Evolutionary conservation across 2,888 invertebrate species (phyloP).

Genomic region (Liodrosophila aerea): DNA sequence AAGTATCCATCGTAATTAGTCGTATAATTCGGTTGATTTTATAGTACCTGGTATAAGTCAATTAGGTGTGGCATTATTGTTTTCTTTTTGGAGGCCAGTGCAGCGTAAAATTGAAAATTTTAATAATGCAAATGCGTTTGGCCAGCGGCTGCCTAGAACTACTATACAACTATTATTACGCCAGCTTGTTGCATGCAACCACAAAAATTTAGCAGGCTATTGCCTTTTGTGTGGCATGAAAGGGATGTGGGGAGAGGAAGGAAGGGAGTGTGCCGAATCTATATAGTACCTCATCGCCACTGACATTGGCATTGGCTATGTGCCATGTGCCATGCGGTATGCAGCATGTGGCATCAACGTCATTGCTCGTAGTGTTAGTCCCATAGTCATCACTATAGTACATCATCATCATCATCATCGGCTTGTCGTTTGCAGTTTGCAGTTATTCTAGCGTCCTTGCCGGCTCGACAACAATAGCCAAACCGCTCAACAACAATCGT

Average conservation of each 20-base stretch:
- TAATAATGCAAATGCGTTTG: constrained; percentile 69
- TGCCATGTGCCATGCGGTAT: constrained; percentile 47
- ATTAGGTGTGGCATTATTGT: constrained; percentile 34
- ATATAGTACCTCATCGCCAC: not conserved
- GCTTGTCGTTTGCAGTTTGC: constrained; percentile 67
- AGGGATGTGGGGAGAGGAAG: not conserved
- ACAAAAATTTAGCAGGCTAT: constrained; percentile 17
- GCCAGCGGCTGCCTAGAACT: constrained; percentile 42
- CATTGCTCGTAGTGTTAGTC: constrained; percentile 14
- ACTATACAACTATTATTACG: constrained; percentile 30
- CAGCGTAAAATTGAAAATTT: constrained; percentile 65
- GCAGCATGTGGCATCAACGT: constrained; percentile 42
- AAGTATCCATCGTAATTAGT: constrained; percentile 15
- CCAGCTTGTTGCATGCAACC: constrained; percentile 62
- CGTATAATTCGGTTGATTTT: constrained; percentile 4
- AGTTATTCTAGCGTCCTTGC: constrained; percentile 69
- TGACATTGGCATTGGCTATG: constrained; percentile 49
- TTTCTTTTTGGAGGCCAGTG: constrained; percentile 22
- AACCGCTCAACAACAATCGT: constrained; percentile 63
- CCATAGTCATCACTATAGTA: not conserved
- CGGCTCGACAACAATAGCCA: constrained; percentile 62
- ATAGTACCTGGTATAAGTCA: constrained; percentile 30
- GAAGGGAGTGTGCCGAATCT: too few relatives aligned
- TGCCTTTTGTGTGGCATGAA: constrained; percentile 9
- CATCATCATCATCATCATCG: constrained; percentile 47